A percentile compares a stretch with the other conserved stretches of the same genome.
Evolutionary conservation across 2,113 vertebrate species (phyloP).

Genomic region (Ceyx margarethae): DNA sequence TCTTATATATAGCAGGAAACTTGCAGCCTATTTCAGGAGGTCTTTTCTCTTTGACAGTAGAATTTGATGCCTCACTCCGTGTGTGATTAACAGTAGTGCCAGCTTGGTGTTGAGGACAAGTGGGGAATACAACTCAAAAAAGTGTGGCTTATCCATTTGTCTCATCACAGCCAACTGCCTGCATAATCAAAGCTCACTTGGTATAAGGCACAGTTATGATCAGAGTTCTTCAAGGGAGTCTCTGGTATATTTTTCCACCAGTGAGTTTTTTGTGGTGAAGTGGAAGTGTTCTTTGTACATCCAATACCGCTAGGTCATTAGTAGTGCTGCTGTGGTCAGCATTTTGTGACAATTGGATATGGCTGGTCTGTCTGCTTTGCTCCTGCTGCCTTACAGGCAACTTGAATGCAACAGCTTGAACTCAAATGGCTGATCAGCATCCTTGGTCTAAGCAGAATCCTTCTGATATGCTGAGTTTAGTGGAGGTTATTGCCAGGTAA

Average conservation of each 20-base stretch:
- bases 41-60: not conserved
- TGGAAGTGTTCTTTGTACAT: not conserved
- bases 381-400: conserved; percentile 36
- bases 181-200: not conserved
- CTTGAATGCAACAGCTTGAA: conserved; percentile 27
- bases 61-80: not conserved
- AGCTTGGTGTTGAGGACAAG: not conserved
- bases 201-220: not conserved
- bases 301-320: conserved; percentile 27
- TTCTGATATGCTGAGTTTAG: not conserved
- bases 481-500: not conserved
- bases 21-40: not conserved
- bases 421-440: not conserved
- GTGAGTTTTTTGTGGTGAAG: not conserved
- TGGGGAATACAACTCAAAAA: not conserved
- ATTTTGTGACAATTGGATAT: conserved; percentile 50
- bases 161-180: not conserved
- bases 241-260: not conserved
- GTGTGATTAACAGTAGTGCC: not conserved
- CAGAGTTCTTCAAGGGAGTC: not conserved
- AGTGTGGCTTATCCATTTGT: not conserved
- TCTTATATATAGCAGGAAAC: not conserved
- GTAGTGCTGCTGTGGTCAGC: conserved; percentile 57
- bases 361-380: conserved; percentile 3
- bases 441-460: not conserved